These are phyloP conservation scores for Hemicrepidius hirtus DNA, from an alignment of 2,888 invertebrate genomes.

Conservation along the genomic window DNA sequence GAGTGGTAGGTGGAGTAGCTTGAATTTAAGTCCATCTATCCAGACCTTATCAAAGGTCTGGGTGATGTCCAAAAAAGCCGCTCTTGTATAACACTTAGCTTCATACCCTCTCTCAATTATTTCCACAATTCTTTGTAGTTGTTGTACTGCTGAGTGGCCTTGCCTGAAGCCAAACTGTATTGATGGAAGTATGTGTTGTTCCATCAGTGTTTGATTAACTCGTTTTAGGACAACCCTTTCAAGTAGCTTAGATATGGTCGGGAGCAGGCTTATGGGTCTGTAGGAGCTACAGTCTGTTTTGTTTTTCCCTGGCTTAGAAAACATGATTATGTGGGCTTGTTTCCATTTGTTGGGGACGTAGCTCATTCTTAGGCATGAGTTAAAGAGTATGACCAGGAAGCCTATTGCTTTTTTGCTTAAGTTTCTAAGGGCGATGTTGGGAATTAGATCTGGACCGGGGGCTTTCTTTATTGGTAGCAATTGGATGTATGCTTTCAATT, in stretches of 20 bases:
- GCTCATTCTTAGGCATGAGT: neutral
- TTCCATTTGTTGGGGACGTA: too few species aligned
- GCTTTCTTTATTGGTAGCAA: slow-evolving; percentile 11
- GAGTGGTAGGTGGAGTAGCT: too few species aligned
- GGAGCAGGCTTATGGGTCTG: neutral
- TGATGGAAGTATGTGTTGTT: neutral
- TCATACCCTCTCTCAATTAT: neutral
- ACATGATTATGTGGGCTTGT: too few species aligned
- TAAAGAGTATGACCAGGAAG: slow-evolving; percentile 8
- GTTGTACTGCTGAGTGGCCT: neutral
- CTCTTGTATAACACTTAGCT: too few species aligned
- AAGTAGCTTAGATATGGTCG: too few species aligned
- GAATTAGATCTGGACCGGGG: neutral
- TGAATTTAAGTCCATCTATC: too few species aligned
- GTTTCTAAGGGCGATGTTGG: too few species aligned
- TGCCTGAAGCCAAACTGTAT: neutral
- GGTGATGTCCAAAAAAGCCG: too few species aligned
- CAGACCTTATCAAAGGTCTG: too few species aligned
- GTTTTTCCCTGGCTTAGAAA: too few species aligned
- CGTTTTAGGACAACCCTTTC: too few species aligned
- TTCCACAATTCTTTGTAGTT: neutral
- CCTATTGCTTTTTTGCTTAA: slow-evolving; percentile 14
- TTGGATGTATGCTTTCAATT: slow-evolving; percentile 7
- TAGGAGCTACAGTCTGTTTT: neutral
- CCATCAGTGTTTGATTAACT: neutral